phyloP scores from a whole-genome alignment of 2,888 invertebrate species.

The Drosophila meridiana region DNA sequence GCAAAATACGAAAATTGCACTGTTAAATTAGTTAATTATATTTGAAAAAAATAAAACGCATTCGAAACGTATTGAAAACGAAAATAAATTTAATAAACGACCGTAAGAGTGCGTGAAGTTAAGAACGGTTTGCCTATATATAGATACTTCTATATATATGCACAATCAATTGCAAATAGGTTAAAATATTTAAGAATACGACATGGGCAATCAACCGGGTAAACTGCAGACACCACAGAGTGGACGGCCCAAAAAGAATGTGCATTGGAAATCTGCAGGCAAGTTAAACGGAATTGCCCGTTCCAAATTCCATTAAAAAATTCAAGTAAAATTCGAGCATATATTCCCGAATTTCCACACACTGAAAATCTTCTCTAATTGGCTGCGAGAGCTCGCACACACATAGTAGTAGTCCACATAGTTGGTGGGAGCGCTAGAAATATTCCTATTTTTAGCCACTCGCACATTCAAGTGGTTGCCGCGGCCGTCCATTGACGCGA shows the following conservation, averaged over 20 bases:
- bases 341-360: constrained; percentile 40
- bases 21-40: constrained; percentile 31
- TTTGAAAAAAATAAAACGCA: constrained; percentile 31
- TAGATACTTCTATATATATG: constrained; percentile 75
- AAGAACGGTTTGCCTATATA: constrained; percentile 65
- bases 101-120: constrained; percentile 57
- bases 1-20: constrained; percentile 50
- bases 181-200: constrained; percentile 66
- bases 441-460: constrained; percentile 81
- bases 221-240: constrained; percentile 86
- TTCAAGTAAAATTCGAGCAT: constrained; percentile 23
- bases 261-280: constrained; percentile 95
- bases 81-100: constrained; percentile 29
- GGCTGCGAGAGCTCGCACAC: constrained; percentile 52
- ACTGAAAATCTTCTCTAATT: constrained; percentile 46
- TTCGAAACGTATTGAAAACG: constrained; percentile 38
- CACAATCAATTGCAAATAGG: constrained; percentile 71
- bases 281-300: constrained; percentile 70
- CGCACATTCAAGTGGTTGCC: constrained; percentile 83
- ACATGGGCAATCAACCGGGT: constrained; percentile 89
- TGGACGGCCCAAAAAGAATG: constrained; percentile 89
- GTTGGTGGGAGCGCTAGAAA: constrained; percentile 82
- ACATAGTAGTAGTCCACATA: constrained; percentile 50
- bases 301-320: constrained; percentile 13
- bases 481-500: constrained; percentile 48